phyloP scores from a whole-genome alignment of 2,888 invertebrate genomes.

The Anthrax anthrax region DNA sequence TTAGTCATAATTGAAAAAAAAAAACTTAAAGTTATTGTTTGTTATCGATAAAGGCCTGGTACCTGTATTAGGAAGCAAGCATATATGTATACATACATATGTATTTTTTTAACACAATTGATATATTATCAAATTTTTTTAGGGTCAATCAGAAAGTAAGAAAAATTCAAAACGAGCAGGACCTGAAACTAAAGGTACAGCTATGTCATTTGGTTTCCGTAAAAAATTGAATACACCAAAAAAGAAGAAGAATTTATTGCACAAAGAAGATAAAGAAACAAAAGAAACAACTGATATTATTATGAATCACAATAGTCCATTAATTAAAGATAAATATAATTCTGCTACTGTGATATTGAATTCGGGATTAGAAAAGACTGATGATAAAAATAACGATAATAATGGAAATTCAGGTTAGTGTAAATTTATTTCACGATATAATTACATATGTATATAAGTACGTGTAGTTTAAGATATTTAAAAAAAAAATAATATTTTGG shows the following conservation, averaged over 20 bases:
- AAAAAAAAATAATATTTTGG: no score
- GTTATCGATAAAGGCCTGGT: no score
- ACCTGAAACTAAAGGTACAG: conserved; percentile 45
- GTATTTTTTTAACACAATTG: no score
- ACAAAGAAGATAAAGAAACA: conserved; percentile 10
- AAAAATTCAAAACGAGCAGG: conserved; percentile 13
- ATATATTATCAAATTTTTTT: not conserved
- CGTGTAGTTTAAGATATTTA: no score
- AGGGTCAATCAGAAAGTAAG: conserved; percentile 36
- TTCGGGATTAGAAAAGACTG: conserved; percentile 13
- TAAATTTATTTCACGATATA: no score
- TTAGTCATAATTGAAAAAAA: no score
- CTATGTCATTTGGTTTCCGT: conserved; percentile 74
- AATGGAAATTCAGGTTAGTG: conserved; percentile 31
- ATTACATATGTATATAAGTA: no score
- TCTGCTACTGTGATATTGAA: conserved; percentile 18
- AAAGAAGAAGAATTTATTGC: conserved; percentile 25
- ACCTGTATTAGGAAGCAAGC: not conserved
- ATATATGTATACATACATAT: no score
- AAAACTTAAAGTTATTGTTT: no score
- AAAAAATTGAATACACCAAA: conserved; percentile 42
- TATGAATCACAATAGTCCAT: not conserved
- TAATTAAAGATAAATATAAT: not conserved
- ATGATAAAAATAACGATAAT: conserved; percentile 21
- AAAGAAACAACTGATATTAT: not conserved